phyloP scores from a whole-genome alignment of 2,797 vertebrate genomes.

The Neosilurus mollespiculum region DNA sequence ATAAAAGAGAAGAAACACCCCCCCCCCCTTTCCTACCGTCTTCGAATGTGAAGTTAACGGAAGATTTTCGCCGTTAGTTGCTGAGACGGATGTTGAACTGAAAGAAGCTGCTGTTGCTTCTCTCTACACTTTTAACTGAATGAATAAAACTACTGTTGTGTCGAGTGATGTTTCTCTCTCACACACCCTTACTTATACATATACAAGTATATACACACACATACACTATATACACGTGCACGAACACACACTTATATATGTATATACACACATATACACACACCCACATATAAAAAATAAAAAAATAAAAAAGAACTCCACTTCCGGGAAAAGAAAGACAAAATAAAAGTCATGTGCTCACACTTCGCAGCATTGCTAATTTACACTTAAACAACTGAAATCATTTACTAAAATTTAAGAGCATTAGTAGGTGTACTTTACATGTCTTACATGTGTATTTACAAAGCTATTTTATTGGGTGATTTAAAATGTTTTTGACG shows the following conservation, averaged over 20 bases:
- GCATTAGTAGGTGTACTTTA: neutral
- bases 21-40: slow-evolving; percentile 4
- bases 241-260: neutral
- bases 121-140: slow-evolving; percentile 19
- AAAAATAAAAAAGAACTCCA: neutral
- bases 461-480: neutral
- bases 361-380: too few species aligned
- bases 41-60: neutral
- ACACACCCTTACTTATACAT: neutral
- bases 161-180: too few species aligned
- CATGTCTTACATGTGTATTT: neutral
- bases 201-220: neutral
- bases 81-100: too few species aligned
- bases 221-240: slow-evolving; percentile 38
- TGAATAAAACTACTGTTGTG: slow-evolving; percentile 40
- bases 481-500: neutral
- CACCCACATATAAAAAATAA: neutral
- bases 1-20: neutral
- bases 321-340: neutral
- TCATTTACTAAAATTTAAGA: neutral
- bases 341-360: neutral
- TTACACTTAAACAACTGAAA: neutral
- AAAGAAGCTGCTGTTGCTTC: neutral
- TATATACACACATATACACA: neutral
- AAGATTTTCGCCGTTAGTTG: neutral